Evolutionary conservation across 2,888 invertebrate species (phyloP), one percentile per base, ranked within the genome.

Genomic region (Crioceris asparagi): DNA sequence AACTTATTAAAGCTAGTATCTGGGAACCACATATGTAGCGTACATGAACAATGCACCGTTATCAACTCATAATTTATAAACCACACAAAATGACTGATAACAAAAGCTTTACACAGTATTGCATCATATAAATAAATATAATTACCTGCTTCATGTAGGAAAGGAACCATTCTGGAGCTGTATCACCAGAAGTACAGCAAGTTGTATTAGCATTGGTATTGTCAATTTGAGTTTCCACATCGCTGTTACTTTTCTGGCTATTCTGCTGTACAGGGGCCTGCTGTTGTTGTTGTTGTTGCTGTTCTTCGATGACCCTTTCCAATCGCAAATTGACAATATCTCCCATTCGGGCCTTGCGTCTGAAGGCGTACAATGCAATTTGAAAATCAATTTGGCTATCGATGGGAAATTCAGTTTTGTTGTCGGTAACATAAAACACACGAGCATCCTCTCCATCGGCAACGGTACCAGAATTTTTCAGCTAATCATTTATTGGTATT

Each of bases 341-440:
- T 3, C 60, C 60, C 40, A 55, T 53, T 19, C 59, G 52, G 2
- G 65, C 64, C 38, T 58, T 56, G 38, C 60, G 50, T 17, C 64
- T 49, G 38, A 63, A 64, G 4, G 55, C 53, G 36, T 64, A 62
- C 32, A 68, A 45, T 17, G 66, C 67, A 34, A 64, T 59, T 40
- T 64, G 59, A 38, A 68, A 68, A 44, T 66, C 66, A 16, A 56
- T 56, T 43, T 67, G 62, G 17, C 61, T 61, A 36, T 66, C 60
- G 33, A 69, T 66, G 5, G 62, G 58, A 39, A 63, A 57, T 45
- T 64, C 64, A 42, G 60, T 61, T 15, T 59, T 59, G 37, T 65
- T 62, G 17, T 55, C 54, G 44, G 63, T 62, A 16, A 65, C 45
- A 46, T 65, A 69, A n/a, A 58, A 62, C 4, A 68, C 61, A 43